These are phyloP conservation scores for Umimayanthus chanpuru DNA, from an alignment of 92 coral and sea anemone genomes.

Conservation along the genomic window DNA sequence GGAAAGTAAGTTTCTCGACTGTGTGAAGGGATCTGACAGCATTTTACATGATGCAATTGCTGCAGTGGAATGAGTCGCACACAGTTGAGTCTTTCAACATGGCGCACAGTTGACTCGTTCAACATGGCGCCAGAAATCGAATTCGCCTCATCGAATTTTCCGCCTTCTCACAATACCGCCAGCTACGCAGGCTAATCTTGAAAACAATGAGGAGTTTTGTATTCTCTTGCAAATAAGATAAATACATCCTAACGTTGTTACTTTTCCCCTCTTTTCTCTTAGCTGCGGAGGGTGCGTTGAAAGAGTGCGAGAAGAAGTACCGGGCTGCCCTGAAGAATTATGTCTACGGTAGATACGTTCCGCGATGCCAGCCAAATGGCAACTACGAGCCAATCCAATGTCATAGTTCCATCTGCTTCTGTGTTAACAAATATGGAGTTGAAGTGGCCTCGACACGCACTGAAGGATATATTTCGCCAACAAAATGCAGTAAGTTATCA, in stretches of 20 bases:
- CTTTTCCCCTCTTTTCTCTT: background rate
- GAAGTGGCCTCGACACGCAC: slow-evolving; percentile 76
- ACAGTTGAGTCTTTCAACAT: no score
- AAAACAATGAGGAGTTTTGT: no score
- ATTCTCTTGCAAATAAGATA: background rate
- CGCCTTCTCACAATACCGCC: no score
- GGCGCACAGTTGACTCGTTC: no score
- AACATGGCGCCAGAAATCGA: no score
- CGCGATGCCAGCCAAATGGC: slow-evolving; percentile 80
- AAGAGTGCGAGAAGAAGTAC: slow-evolving; percentile 70
- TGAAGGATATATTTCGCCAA: slow-evolving; percentile 72
- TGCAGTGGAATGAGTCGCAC: no score
- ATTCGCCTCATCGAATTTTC: no score
- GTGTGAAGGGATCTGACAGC: no score
- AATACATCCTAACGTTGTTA: background rate
- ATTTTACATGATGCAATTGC: no score
- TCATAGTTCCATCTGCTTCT: slow-evolving; percentile 81
- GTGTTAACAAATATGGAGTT: slow-evolving; percentile 76
- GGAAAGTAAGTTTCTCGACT: no score
- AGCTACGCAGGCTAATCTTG: no score
- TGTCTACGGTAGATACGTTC: slow-evolving; percentile 78
- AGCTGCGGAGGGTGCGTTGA: slow-evolving; percentile 42
- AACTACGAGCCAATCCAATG: slow-evolving; percentile 80
- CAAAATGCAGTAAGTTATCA: slow-evolving; percentile 27
- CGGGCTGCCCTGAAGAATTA: slow-evolving; percentile 68